Conservation (phyloP, 2,888 invertebrate genomes). For the Physocephala rufipes region DNA sequence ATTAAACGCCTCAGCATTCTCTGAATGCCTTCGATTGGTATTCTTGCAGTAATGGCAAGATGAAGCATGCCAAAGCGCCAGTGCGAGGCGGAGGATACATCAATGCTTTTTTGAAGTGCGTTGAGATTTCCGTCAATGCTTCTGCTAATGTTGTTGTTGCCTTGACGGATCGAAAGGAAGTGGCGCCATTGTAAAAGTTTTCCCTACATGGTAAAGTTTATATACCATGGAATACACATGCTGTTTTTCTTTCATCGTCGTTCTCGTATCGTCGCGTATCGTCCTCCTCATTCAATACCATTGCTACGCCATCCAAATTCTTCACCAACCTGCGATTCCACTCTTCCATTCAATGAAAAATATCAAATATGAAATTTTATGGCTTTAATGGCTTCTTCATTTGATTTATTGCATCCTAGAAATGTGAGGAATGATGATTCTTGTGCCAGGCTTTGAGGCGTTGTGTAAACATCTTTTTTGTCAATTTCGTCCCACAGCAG, state of each 20-base stretch:
- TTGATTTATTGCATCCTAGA: no score
- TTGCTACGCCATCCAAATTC: no score
- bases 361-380: neutral
- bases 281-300: no score
- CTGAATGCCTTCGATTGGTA: conserved; percentile 13
- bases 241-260: neutral
- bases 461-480: no score
- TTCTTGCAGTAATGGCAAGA: conserved; percentile 9
- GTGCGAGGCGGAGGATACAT: neutral
- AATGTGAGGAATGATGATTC: no score
- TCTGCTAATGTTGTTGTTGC: neutral
- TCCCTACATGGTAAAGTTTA: conserved; percentile 24
- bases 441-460: no score
- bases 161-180: conserved; percentile 1
- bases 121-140: neutral
- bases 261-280: no score
- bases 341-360: no score
- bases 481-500: no score
- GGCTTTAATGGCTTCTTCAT: neutral
- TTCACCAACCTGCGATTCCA: no score
- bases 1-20: neutral
- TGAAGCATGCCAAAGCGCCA: neutral
- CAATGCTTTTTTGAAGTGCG: no score
- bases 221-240: conserved; percentile 3
- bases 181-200: conserved; percentile 29